These are phyloP conservation scores for Hyperopisus bebe DNA, from an alignment of 2,113 vertebrate species.

Conservation along the genomic window DNA sequence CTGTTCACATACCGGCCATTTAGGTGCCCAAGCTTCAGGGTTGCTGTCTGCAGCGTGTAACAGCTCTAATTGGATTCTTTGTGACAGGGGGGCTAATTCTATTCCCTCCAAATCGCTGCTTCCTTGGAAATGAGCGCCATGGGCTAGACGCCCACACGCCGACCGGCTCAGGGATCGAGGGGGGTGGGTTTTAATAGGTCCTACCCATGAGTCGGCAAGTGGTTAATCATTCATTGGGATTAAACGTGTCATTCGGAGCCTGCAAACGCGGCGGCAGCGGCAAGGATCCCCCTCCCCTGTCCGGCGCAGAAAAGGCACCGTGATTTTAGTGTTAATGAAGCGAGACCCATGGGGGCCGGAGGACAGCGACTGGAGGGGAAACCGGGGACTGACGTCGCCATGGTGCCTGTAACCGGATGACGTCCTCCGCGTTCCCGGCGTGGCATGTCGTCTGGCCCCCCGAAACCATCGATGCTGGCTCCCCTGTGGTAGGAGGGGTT, in stretches of 20 bases:
- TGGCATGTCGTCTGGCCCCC: neutral
- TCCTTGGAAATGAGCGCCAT: neutral
- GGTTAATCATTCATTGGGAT: slow-evolving; percentile 7
- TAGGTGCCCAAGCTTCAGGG: neutral
- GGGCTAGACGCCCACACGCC: neutral
- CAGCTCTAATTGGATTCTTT: neutral
- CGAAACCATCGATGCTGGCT: neutral
- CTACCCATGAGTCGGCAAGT: neutral
- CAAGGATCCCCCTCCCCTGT: neutral
- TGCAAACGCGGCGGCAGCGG: neutral
- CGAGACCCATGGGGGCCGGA: neutral
- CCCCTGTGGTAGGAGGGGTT: neutral
- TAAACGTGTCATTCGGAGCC: neutral
- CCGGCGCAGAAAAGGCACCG: neutral
- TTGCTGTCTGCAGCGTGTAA: neutral
- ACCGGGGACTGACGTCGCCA: neutral
- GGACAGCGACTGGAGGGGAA: neutral
- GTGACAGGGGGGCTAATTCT: neutral
- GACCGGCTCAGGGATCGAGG: neutral
- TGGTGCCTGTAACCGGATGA: neutral
- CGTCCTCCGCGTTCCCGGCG: neutral
- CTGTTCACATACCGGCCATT: neutral
- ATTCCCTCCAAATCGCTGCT: neutral
- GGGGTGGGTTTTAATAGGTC: neutral
- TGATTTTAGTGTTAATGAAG: neutral